Evolutionary conservation across 92 coral and sea anemone species (phyloP).

Genomic region (Porites rus): DNA sequence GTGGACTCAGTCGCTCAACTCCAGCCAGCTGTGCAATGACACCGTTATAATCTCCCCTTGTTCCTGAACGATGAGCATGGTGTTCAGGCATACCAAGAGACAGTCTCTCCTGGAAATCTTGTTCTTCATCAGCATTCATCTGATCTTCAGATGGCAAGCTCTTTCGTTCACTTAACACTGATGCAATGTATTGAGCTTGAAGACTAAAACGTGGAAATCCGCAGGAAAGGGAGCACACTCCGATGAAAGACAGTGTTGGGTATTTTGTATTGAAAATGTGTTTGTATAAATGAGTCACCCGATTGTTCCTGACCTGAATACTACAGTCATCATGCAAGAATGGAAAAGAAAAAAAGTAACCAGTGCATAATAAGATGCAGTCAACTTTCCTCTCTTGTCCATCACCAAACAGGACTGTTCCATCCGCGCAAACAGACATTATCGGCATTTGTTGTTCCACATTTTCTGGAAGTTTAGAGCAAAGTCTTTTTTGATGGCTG

Average conservation of each 20-base stretch:
- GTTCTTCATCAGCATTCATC: conserved; percentile 74
- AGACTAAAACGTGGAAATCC: conserved; percentile 78
- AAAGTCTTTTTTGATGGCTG: conserved; percentile 59
- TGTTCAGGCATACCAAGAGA: conserved; percentile 51
- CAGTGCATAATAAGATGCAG: conserved; percentile 83
- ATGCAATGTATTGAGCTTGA: conserved; percentile 67
- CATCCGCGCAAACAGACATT: conserved; percentile 52
- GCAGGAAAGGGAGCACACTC: conserved; percentile 61
- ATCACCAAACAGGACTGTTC: conserved; percentile 61
- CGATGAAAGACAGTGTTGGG: conserved; percentile 79
- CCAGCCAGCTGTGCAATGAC: conserved; percentile 74
- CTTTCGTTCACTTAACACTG: conserved; percentile 66
- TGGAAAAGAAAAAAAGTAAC: conserved; percentile 83
- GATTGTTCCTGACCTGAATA: conserved; percentile 62
- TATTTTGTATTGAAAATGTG: conserved; percentile 73
- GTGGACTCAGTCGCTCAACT: conserved; percentile 37
- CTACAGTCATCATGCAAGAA: conserved; percentile 69
- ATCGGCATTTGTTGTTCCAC: conserved; percentile 62
- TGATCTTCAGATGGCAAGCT: conserved; percentile 66
- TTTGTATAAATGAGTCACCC: conserved; percentile 75
- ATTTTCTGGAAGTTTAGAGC: conserved; percentile 62
- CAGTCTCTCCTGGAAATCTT: conserved; percentile 64
- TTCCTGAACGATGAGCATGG: conserved; percentile 74
- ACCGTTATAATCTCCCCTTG: conserved; percentile 65
- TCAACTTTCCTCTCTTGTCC: conserved; percentile 59